These are phyloP conservation scores for Battus philenor DNA, from an alignment of 1,140 invertebrate genomes.

Conservation along the genomic window DNA sequence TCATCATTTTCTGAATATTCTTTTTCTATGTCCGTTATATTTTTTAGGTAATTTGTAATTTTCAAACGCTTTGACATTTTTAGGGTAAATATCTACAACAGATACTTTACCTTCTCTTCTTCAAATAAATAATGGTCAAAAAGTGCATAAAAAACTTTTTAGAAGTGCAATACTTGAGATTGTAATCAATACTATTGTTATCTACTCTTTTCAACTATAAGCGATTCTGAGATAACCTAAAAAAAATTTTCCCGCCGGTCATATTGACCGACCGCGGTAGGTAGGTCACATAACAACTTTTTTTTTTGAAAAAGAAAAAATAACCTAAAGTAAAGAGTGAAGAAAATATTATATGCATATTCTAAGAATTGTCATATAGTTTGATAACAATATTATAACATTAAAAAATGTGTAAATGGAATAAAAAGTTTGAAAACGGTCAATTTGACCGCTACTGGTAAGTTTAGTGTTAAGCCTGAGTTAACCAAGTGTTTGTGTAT, in stretches of 20 bases:
- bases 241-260: slow-evolving; percentile 3
- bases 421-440: too few species aligned
- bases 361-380: too few species aligned
- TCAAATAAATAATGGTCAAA: slow-evolving; percentile 1
- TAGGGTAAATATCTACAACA: not conserved
- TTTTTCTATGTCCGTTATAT: too few species aligned
- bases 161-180: slow-evolving; percentile 15
- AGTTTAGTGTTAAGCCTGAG: too few species aligned
- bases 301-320: slow-evolving; percentile 14
- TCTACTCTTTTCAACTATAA: slow-evolving; percentile 12
- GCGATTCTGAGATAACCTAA: slow-evolving; percentile 11
- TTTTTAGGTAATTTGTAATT: not conserved
- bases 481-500: too few species aligned
- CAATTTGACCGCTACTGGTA: too few species aligned
- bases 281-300: slow-evolving; percentile 7
- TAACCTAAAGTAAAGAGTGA: slow-evolving; percentile 10
- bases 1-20: not conserved
- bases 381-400: too few species aligned
- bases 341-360: too few species aligned
- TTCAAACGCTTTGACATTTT: not conserved
- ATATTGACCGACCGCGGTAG: slow-evolving; percentile 2
- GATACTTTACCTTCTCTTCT: too few species aligned
- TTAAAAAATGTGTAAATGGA: too few species aligned
- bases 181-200: slow-evolving; percentile 11
- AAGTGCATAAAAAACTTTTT: slow-evolving; percentile 12